Evolutionary conservation across 1,140 invertebrate species (phyloP), one percentile per base, ranked within the genome.

Genomic region (Ceratosolen solmsi): DNA sequence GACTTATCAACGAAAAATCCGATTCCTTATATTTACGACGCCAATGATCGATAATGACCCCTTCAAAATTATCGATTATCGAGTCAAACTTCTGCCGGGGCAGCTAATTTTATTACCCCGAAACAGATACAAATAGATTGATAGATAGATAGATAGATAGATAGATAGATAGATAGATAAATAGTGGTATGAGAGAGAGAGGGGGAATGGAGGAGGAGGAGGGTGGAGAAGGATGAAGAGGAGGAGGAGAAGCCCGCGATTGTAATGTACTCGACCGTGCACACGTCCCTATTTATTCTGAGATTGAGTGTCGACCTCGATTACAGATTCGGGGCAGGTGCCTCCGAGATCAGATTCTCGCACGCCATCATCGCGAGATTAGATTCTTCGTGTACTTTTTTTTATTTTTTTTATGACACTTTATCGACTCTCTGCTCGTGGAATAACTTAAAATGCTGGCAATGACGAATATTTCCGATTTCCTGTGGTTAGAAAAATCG

Each of bases 241-340:
- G 54, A 25, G 54, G 2, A 27, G 2, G 60, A 41, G 65, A 46
- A 13, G 9, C 4, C 9, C 33, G 20, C 65, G 65, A 75, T 60
- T 60, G 54, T 75, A 25, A 75, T 60, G 25, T 11, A 27, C n/a
- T 41, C 33, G n/a, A 75, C 38, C 73, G 27, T 49, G 49, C 30
- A 56, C 49, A 41, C 49, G 49, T 30, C 7, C 7, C 49, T 49
- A 9, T 60, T 75, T 75, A 75, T 75, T 58, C 73, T 36, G 54
- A 58, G 73, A 22, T 11, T 20, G 20, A 8, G 33, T 8, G 51
- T 41, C 33, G 73, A 75, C 73, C 73, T n/a, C 46, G 54, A 60
- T 75, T 58, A 58, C 51, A 58, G 46, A 75, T 75, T 75, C 27
- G 73, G 54, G 54, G 22, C 36, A 51, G 27, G 46, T 33, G n/a